Base-by-base conservation (phyloP, 1,140 invertebrate genomes). In the Caenorhabditis latens region DNA sequence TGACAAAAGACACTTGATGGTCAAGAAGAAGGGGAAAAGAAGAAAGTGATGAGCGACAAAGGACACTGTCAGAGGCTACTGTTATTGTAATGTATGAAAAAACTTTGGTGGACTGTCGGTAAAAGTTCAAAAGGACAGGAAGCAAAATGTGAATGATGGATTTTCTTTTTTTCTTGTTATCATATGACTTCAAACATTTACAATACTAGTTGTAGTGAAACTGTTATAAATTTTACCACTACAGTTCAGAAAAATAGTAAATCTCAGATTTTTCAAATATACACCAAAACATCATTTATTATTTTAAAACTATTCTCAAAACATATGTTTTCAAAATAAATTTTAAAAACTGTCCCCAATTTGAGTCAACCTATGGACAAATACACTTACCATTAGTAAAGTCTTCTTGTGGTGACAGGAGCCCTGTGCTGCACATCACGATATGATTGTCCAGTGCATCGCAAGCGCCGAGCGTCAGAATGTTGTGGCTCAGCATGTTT, bases 391-490 rank as follows among this genome's bases (percentile, higher is more conserved):
- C 71, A 50, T 79, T 79, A 50, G 32, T 53, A 50, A 79, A 79
- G n/a, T 79, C 71, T 24, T 79, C 71, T 2, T 79, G 71, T 32
- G 71, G 71, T 21, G 71, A 79, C 50, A 79, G 71, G 24, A 79
- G 71, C 6, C 71, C 71, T n/a, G 71, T 79, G 71, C 71, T 79
- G 46, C 71, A 79, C 71, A 79, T 79, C 43, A 50, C 71, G 71
- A 79, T 79, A 79, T 79, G 71, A 79, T 79, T 79, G 71, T 79
- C 71, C 71, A 50, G 43, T n/a, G 21, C 71, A 79, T 79, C 71
- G 71, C 71, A 79, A 24, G 16, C 71, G 71, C 71, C 71, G 46
- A 79, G 71, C 21, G 71, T 79, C 46, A 79, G 40, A 50, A 79
- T 79, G 71, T 79, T 79, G 71, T 79, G 71, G 32, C 71, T 42